These are phyloP conservation scores for Meriones psammophilus DNA, from an alignment of 2,797 vertebrate genomes.

Conservation along the genomic window DNA sequence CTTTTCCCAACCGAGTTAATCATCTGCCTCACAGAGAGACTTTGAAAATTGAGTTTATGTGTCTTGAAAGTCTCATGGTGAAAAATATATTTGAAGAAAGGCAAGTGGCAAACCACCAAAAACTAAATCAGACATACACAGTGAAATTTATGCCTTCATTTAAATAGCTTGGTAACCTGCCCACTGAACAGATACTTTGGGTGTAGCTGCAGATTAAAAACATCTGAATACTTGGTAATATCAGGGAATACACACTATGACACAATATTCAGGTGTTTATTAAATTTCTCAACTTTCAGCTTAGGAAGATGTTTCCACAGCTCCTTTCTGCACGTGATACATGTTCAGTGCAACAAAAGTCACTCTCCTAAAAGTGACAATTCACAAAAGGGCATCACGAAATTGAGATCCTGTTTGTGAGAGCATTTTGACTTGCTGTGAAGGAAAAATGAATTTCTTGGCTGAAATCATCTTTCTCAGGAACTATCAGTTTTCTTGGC, in stretches of 20 bases:
- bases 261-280: background rate
- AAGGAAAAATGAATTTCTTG: conserved; percentile 71
- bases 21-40: background rate
- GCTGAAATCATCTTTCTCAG: conserved; percentile 67
- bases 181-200: background rate
- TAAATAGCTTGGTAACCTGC: background rate
- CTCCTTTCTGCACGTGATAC: background rate
- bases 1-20: background rate
- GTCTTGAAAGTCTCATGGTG: background rate
- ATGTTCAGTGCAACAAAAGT: conserved; percentile 53
- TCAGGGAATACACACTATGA: background rate
- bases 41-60: background rate
- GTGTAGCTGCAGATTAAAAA: background rate
- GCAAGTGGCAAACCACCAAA: background rate
- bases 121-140: background rate
- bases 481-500: conserved; percentile 74
- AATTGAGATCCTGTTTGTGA: conserved; percentile 55
- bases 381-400: conserved; percentile 67
- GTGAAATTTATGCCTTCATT: background rate
- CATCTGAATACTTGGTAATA: background rate
- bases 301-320: background rate
- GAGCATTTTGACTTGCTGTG: conserved; percentile 45
- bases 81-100: conserved; percentile 11
- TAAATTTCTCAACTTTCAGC: background rate
- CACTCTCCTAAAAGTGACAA: conserved; percentile 16